Evolutionary conservation across 2,888 invertebrate genomes (phyloP).

Genomic region (Dasysyrphus albostriatus): DNA sequence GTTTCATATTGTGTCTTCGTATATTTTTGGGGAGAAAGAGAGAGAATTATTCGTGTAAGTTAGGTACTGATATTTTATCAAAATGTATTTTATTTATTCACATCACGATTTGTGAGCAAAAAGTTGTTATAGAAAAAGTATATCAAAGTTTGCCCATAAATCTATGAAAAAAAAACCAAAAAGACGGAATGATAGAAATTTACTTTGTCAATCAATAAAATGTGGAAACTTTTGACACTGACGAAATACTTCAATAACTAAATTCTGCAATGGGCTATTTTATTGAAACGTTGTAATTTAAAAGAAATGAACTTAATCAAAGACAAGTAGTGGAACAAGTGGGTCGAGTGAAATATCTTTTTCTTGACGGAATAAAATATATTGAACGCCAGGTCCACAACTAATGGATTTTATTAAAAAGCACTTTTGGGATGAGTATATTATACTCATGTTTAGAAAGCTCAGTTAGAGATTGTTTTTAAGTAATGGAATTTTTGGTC

Average conservation of each 20-base stretch:
- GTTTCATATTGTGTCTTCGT: not conserved
- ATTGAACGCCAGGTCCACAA: too few species aligned
- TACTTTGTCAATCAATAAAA: constrained; percentile 11
- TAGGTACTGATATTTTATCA: constrained; percentile 17
- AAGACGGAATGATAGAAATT: not conserved
- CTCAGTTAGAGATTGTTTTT: too few species aligned
- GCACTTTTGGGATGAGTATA: too few species aligned
- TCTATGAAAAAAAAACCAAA: not conserved
- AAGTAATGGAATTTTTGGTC: too few species aligned
- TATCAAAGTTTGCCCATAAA: not conserved
- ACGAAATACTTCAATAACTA: constrained; percentile 1
- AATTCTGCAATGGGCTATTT: not conserved
- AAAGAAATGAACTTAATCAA: too few species aligned
- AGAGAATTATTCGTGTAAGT: not conserved
- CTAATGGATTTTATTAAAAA: too few species aligned
- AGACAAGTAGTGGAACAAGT: too few species aligned
- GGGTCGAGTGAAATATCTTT: too few species aligned
- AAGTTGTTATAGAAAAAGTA: not conserved
- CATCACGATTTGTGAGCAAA: not conserved
- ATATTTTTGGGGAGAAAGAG: not conserved
- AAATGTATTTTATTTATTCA: constrained; percentile 11
- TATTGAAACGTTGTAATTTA: not conserved
- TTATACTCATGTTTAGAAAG: too few species aligned
- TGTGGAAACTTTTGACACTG: not conserved
- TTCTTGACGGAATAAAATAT: too few species aligned